phyloP scores from a whole-genome alignment of 2,113 vertebrate species.

The Pelecanoides urinatrix region DNA sequence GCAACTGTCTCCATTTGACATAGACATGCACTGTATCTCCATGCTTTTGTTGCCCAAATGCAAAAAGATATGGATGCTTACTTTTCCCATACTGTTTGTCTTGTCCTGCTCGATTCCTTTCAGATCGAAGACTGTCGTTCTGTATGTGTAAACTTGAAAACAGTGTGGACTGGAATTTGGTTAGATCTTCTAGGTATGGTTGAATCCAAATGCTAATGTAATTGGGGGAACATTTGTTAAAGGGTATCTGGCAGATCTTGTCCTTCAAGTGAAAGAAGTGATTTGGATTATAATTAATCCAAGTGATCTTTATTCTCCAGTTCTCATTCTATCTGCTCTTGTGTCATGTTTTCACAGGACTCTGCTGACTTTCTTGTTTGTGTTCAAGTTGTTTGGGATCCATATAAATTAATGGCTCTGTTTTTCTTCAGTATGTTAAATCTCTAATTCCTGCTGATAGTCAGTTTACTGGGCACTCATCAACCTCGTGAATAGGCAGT shows the following conservation, averaged over 20 bases:
- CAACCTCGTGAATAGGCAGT: background rate
- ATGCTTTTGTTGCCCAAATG: background rate
- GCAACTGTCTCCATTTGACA: background rate
- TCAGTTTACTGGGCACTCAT: background rate
- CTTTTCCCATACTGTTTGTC: background rate
- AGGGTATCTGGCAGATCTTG: background rate
- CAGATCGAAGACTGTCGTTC: background rate
- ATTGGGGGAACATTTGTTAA: background rate
- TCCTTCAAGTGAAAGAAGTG: background rate
- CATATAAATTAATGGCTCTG: background rate
- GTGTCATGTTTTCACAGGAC: background rate
- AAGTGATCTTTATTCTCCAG: background rate
- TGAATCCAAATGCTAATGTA: background rate
- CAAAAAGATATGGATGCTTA: accelerated
- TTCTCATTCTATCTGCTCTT: background rate
- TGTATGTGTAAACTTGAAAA: background rate
- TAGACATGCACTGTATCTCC: background rate
- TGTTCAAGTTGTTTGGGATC: background rate
- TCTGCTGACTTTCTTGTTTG: background rate
- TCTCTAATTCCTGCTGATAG: background rate
- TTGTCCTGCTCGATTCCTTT: background rate
- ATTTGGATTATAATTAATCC: background rate
- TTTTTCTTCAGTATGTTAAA: background rate
- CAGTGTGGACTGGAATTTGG: background rate
- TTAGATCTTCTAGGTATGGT: background rate